Percentiles rank a stretch among this genome's conserved stretches.
These are phyloP conservation scores for Drosophila watanabei DNA, from an alignment of 1,140 invertebrate genomes.

Conservation along the genomic window DNA sequence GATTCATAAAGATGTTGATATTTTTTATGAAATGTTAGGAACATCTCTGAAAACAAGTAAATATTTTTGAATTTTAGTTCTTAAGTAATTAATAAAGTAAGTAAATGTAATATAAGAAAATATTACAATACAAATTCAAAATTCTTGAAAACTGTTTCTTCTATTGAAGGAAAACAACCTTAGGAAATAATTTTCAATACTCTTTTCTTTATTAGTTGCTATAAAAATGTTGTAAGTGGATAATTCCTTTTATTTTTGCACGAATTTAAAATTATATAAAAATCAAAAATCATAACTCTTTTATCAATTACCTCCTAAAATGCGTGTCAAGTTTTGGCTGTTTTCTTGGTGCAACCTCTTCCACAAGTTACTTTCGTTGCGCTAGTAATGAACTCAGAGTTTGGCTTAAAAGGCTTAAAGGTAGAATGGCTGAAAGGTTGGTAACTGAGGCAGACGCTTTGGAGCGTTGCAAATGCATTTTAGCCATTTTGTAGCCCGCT, in stretches of 20 bases:
- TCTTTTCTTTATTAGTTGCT: neutral
- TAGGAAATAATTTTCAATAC: too few species aligned
- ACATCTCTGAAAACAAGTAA: neutral
- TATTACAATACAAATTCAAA: too few species aligned
- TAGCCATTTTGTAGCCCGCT: conserved; percentile 62
- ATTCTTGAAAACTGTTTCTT: too few species aligned
- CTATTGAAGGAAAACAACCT: neutral
- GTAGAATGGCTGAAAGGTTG: conserved; percentile 12
- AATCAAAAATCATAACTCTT: neutral
- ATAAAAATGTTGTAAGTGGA: rapidly evolving
- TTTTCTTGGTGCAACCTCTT: conserved; percentile 16
- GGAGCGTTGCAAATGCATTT: conserved; percentile 73
- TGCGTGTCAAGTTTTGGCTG: conserved; percentile 19
- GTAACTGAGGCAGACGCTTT: conserved; percentile 15
- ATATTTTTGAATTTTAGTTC: too few species aligned
- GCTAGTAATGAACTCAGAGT: conserved; percentile 34
- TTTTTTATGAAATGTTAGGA: neutral
- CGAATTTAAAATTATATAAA: neutral
- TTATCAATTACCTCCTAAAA: conserved; percentile 3
- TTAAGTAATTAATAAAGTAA: too few species aligned
- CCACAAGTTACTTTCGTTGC: conserved; percentile 47
- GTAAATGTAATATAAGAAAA: too few species aligned
- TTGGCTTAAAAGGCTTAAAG: conserved; percentile 1
- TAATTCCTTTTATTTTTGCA: neutral
- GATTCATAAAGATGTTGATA: neutral